Evolutionary conservation across 2,113 vertebrate species (phyloP).

Genomic region (Vulpes lagopus): DNA sequence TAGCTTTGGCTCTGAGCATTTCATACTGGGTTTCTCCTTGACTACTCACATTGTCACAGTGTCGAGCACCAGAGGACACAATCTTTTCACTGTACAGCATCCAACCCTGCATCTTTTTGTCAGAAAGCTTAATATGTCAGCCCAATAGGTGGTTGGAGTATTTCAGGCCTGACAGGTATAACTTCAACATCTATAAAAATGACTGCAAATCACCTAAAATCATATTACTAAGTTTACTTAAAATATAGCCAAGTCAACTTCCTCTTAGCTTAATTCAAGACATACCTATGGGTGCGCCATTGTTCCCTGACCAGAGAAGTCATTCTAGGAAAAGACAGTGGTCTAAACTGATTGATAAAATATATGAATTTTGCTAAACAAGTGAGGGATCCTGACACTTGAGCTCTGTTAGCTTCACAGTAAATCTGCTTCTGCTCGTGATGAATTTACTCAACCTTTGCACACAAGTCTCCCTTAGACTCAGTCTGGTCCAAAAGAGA

Average conservation of each 20-base stretch:
- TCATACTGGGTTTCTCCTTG: background rate
- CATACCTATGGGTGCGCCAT: background rate
- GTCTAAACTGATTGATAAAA: background rate
- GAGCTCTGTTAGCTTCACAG: background rate
- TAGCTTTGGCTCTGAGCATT: background rate
- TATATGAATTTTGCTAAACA: background rate
- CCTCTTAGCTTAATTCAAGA: background rate
- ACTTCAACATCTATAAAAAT: background rate
- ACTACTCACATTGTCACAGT: background rate
- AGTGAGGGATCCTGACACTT: background rate
- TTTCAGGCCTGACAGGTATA: background rate
- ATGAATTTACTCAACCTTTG: background rate
- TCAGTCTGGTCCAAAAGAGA: background rate
- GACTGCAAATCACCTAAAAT: background rate
- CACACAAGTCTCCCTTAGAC: background rate
- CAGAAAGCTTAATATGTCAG: background rate
- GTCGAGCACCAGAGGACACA: background rate
- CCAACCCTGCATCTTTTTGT: background rate
- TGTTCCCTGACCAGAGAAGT: background rate
- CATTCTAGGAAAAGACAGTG: background rate
- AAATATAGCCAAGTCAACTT: background rate
- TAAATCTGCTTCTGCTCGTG: background rate
- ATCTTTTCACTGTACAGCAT: background rate
- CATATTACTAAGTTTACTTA: background rate
- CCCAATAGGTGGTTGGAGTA: background rate